A percentile compares a stretch with the other conserved stretches of the same genome.
Evolutionary conservation across 2,888 invertebrate species (phyloP).

Genomic region (Drosophila merina): DNA sequence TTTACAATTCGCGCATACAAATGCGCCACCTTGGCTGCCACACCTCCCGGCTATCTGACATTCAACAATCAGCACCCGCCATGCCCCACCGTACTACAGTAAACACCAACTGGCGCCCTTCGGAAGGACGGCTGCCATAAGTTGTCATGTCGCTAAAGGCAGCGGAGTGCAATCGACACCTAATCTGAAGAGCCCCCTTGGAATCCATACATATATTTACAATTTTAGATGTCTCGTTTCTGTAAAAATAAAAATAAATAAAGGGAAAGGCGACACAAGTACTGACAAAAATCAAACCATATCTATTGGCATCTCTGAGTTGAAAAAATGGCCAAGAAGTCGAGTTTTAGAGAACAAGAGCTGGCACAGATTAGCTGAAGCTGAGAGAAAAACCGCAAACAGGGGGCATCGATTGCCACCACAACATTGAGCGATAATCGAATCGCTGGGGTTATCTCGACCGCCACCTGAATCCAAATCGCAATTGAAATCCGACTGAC

Average conservation of each 20-base stretch:
- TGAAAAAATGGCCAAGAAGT: slow-evolving; percentile 2
- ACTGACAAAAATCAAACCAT: too few species aligned
- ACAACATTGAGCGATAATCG: slow-evolving; percentile 43
- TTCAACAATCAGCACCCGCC: slow-evolving; percentile 6
- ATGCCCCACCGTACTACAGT: not conserved
- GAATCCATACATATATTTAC: slow-evolving; percentile 4
- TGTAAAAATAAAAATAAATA: not conserved
- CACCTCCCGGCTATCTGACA: not conserved
- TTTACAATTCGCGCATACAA: slow-evolving; percentile 67
- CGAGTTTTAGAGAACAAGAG: slow-evolving; percentile 17
- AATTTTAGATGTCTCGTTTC: not conserved
- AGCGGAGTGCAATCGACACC: slow-evolving; percentile 70
- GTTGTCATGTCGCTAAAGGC: slow-evolving; percentile 59
- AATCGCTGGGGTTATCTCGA: slow-evolving; percentile 39
- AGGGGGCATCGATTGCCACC: slow-evolving; percentile 28
- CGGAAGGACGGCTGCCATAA: slow-evolving; percentile 40
- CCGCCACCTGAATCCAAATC: slow-evolving; percentile 12
- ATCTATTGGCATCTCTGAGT: too few species aligned
- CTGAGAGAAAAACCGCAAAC: slow-evolving; percentile 19
- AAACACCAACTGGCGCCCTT: not conserved
- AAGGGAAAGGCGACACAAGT: not conserved
- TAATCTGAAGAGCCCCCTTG: slow-evolving; percentile 41
- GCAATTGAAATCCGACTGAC: not conserved
- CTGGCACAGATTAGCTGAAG: slow-evolving; percentile 27
- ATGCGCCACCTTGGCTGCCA: slow-evolving; percentile 46